These are phyloP conservation scores for Heterodera filipjevi DNA, from an alignment of 2,888 invertebrate species.

Conservation along the genomic window DNA sequence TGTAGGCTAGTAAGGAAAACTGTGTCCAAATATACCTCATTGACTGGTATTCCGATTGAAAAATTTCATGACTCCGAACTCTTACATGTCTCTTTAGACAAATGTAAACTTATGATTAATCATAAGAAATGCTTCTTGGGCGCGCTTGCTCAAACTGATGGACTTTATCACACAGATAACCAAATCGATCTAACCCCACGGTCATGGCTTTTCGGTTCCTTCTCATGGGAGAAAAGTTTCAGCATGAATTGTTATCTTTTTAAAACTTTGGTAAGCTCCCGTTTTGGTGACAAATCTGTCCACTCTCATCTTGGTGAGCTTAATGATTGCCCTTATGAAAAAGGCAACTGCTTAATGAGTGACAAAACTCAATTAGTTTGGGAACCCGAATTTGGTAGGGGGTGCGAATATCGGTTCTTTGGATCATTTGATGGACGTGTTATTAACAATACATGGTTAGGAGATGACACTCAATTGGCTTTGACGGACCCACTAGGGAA, in stretches of 20 bases:
- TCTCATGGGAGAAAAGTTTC: neutral
- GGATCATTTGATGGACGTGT: neutral
- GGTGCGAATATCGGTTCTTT: neutral
- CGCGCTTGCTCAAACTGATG: neutral
- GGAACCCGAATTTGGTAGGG: neutral
- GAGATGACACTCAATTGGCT: neutral
- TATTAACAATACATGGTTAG: neutral
- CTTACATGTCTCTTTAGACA: neutral
- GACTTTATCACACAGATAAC: neutral
- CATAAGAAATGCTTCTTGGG: neutral
- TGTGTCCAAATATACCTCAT: neutral
- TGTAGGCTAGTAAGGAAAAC: neutral
- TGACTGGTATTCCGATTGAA: neutral
- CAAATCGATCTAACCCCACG: neutral
- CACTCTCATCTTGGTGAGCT: neutral
- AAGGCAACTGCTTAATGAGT: neutral
- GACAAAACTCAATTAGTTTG: slow-evolving; percentile 12
- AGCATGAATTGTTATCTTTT: slow-evolving; percentile 1
- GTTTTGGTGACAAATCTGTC: slow-evolving; percentile 9
- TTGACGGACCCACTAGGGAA: neutral
- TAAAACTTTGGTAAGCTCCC: neutral
- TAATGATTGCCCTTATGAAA: neutral
- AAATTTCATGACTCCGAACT: slow-evolving; percentile 4
- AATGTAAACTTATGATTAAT: slow-evolving; percentile 9
- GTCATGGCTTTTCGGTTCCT: neutral